A percentile compares a stretch with the other conserved stretches of the same genome.
Evolutionary conservation across 2,888 invertebrate genomes (phyloP).

Genomic region (Meiosimyza decipiens): DNA sequence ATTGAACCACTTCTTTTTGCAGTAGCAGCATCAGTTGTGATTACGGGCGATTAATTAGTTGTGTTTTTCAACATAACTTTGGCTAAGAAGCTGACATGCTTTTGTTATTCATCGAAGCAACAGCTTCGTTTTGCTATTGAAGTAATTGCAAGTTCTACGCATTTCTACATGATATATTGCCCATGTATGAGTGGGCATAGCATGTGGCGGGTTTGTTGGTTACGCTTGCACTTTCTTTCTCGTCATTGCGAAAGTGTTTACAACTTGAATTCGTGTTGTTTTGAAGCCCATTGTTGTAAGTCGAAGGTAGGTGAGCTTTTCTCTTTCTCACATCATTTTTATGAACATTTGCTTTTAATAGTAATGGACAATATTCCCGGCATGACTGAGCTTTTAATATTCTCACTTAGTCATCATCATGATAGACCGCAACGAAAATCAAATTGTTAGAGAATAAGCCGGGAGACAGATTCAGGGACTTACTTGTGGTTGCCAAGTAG

Average conservation of each 20-base stretch:
- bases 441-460: too few species aligned
- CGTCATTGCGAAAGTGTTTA: not conserved
- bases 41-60: conserved; percentile 50
- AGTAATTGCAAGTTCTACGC: conserved; percentile 6
- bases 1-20: not conserved
- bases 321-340: too few species aligned
- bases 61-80: conserved; percentile 41
- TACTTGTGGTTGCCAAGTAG: fast-evolving
- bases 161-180: conserved; percentile 13
- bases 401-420: too few species aligned
- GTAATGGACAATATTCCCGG: too few species aligned
- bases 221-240: conserved; percentile 40
- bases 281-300: not conserved
- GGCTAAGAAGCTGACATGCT: conserved; percentile 57
- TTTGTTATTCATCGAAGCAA: conserved; percentile 60
- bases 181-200: not conserved
- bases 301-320: too few species aligned
- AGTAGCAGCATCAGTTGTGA: conserved; percentile 27
- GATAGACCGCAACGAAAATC: too few species aligned
- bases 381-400: too few species aligned
- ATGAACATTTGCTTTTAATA: too few species aligned
- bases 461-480: too few species aligned
- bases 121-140: conserved; percentile 2
- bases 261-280: not conserved
- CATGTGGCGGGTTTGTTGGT: not conserved